Percentiles rank a stretch among this genome's conserved stretches.
These are phyloP conservation scores for Psilopsiagon aymara DNA, from an alignment of 2,113 vertebrate species.

Conservation along the genomic window DNA sequence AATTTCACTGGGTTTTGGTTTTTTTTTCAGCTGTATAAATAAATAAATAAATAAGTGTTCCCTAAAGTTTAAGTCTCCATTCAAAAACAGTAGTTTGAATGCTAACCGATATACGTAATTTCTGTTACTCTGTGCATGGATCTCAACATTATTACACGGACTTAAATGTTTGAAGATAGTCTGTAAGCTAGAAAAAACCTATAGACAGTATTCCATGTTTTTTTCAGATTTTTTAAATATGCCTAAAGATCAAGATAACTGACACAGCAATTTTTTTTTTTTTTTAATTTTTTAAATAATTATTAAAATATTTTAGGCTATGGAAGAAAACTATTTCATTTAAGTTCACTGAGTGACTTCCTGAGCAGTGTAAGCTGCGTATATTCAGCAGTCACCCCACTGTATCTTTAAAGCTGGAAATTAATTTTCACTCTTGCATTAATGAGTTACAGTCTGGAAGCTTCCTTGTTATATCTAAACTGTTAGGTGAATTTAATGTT, in stretches of 20 bases:
- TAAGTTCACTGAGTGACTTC: neutral
- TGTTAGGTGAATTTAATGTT: neutral
- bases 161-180: neutral
- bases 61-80: neutral
- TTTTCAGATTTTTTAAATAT: neutral
- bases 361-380: neutral
- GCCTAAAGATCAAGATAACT: neutral
- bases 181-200: neutral
- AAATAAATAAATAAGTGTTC: conserved; percentile 3
- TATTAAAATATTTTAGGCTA: neutral
- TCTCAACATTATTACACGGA: neutral
- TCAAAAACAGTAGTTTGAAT: neutral
- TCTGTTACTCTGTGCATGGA: neutral
- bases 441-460: neutral
- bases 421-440: neutral
- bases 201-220: neutral
- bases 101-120: neutral
- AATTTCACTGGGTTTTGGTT: neutral
- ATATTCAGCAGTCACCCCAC: neutral
- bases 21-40: neutral
- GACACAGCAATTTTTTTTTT: neutral
- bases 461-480: neutral
- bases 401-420: neutral
- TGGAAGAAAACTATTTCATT: neutral
- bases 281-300: neutral